phyloP scores from a whole-genome alignment of 2,113 vertebrate genomes.

The Anseranas semipalmata region DNA sequence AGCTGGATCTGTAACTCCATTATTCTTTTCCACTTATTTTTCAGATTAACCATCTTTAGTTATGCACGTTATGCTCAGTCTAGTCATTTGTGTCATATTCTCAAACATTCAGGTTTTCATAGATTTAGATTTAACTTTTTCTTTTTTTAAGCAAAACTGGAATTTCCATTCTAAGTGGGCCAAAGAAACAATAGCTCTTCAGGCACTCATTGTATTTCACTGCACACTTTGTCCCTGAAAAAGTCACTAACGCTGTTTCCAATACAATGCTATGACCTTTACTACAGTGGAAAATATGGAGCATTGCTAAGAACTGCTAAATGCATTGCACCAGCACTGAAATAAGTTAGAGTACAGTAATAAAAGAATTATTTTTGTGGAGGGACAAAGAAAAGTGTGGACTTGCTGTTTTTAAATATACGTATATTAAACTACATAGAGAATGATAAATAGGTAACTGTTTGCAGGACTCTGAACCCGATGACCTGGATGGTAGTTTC shows the following conservation, averaged over 20 bases:
- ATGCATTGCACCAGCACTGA: neutral
- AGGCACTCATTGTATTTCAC: neutral
- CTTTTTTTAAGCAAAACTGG: neutral
- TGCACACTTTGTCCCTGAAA: neutral
- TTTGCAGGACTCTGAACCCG: neutral
- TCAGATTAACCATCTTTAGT: neutral
- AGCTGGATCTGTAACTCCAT: neutral
- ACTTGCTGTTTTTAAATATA: neutral
- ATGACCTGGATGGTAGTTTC: neutral
- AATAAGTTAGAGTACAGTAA: neutral
- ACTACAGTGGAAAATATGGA: neutral
- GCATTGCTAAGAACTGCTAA: neutral
- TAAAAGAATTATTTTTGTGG: neutral
- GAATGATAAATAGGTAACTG: neutral
- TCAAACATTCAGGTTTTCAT: neutral
- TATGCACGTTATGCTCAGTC: accelerated
- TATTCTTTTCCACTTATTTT: neutral
- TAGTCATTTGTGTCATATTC: neutral
- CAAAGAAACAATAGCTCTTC: neutral
- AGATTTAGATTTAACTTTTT: neutral
- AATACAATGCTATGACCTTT: neutral
- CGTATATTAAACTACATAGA: too few relatives aligned
- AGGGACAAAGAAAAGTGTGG: neutral
- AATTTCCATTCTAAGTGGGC: neutral
- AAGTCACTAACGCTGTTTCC: neutral